Percentiles rank a stretch among this genome's conserved stretches.
These are phyloP conservation scores for Antitype chi DNA, from an alignment of 2,888 invertebrate genomes.

Conservation along the genomic window DNA sequence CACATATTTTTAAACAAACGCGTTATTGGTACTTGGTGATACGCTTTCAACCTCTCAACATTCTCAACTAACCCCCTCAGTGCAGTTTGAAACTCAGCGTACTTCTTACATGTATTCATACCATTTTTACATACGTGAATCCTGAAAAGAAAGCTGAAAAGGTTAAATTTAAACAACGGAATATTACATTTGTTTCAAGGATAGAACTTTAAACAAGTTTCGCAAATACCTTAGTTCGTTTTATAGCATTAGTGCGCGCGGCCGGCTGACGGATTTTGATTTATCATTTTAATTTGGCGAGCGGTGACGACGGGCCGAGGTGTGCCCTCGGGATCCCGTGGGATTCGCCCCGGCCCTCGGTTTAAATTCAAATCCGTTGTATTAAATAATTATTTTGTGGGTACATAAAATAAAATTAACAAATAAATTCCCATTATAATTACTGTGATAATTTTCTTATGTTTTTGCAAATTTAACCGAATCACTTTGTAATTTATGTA, in stretches of 20 bases:
- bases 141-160: slow-evolving; percentile 22
- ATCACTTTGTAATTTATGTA: slow-evolving; percentile 45
- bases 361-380: slow-evolving; percentile 83
- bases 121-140: slow-evolving; percentile 30
- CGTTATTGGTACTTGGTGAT: slow-evolving; percentile 49
- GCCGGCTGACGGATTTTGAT: slow-evolving; percentile 86
- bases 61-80: slow-evolving; percentile 49
- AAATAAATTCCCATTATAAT: slow-evolving; percentile 65
- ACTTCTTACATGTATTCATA: slow-evolving; percentile 30
- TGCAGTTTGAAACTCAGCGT: slow-evolving; percentile 47
- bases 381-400: slow-evolving; percentile 82
- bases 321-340: slow-evolving; percentile 78
- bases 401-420: slow-evolving; percentile 75
- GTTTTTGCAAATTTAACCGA: slow-evolving; percentile 41
- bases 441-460: slow-evolving; percentile 51
- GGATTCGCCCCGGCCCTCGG: slow-evolving; percentile 76
- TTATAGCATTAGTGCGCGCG: slow-evolving; percentile 69
- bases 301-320: slow-evolving; percentile 83
- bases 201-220: slow-evolving; percentile 70
- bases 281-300: slow-evolving; percentile 89
- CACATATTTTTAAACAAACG: slow-evolving; percentile 55
- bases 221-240: slow-evolving; percentile 68
- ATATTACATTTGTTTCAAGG: slow-evolving; percentile 62
- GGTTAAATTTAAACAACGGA: slow-evolving; percentile 61
- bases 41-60: slow-evolving; percentile 31